Percentiles rank a stretch among this genome's conserved stretches.
Evolutionary conservation across 2,113 vertebrate genomes (phyloP).

Genomic region (Myotis lucifugus): DNA sequence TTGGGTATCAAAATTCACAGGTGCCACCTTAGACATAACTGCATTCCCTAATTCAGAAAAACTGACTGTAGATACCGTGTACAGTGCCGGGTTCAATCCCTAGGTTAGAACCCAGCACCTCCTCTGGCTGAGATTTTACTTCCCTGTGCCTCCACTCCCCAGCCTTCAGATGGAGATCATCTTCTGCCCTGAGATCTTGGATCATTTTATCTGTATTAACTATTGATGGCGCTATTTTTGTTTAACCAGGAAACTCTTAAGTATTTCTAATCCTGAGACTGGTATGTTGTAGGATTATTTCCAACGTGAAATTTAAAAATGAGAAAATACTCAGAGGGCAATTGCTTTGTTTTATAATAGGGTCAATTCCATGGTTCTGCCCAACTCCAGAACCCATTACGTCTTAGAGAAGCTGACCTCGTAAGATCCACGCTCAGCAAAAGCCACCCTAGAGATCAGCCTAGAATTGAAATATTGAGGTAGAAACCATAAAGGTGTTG

Average conservation of each 20-base stretch:
- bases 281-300: not conserved
- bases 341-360: not conserved
- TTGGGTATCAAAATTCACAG: not conserved
- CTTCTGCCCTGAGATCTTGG: not conserved
- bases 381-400: not conserved
- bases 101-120: not conserved
- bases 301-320: not conserved
- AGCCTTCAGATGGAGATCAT: not conserved
- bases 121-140: not conserved
- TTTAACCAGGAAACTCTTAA: not conserved
- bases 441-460: not conserved
- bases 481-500: not conserved
- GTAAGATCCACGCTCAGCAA: not conserved
- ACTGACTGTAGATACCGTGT: not conserved
- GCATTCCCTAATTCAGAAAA: not conserved
- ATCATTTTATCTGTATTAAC: not conserved
- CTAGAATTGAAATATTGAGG: not conserved
- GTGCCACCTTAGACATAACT: not conserved
- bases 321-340: not conserved
- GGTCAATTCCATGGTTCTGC: not conserved
- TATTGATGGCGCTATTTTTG: not conserved
- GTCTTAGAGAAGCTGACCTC: not conserved
- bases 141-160: not conserved
- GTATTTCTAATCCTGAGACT: not conserved
- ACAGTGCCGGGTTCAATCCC: not conserved